Evolutionary conservation across 2,888 invertebrate species (phyloP).

Genomic region (Hipparchia semele): DNA sequence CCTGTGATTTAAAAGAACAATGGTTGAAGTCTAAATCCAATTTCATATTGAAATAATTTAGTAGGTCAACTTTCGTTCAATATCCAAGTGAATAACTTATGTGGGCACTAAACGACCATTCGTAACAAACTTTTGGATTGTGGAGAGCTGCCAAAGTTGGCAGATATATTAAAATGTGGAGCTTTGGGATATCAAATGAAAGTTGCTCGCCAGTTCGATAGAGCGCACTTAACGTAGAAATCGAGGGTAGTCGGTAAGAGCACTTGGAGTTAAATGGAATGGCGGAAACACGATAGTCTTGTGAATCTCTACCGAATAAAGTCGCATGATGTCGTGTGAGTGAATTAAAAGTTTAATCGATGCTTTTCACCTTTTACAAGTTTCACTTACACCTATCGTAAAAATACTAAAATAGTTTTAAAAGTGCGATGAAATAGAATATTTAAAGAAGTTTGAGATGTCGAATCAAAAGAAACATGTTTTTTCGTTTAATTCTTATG

Average conservation of each 20-base stretch:
- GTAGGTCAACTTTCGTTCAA: conserved; percentile 13
- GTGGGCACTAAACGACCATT: conserved; percentile 35
- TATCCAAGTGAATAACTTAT: conserved; percentile 31
- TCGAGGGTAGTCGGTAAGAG: conserved; percentile 65
- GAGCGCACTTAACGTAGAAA: conserved; percentile 63
- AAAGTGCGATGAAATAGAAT: no score
- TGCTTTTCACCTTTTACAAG: background rate
- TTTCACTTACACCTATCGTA: background rate
- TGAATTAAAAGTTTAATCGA: background rate
- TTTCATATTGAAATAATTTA: conserved; percentile 8
- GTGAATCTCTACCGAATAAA: conserved; percentile 57
- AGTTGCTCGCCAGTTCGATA: conserved; percentile 57
- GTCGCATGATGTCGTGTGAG: conserved; percentile 52
- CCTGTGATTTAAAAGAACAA: no score
- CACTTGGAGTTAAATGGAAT: conserved; percentile 62
- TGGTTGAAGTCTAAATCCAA: background rate
- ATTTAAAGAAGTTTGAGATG: no score
- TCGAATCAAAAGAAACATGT: no score
- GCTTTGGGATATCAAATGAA: conserved; percentile 50
- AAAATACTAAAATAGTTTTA: no score
- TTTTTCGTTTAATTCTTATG: background rate
- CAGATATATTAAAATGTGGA: conserved; percentile 60
- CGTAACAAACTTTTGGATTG: conserved; percentile 41
- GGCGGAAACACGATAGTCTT: conserved; percentile 70
- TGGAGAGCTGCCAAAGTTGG: conserved; percentile 51